phyloP scores from a whole-genome alignment of 2,113 vertebrate species.

The Aleadryas rufinucha region DNA sequence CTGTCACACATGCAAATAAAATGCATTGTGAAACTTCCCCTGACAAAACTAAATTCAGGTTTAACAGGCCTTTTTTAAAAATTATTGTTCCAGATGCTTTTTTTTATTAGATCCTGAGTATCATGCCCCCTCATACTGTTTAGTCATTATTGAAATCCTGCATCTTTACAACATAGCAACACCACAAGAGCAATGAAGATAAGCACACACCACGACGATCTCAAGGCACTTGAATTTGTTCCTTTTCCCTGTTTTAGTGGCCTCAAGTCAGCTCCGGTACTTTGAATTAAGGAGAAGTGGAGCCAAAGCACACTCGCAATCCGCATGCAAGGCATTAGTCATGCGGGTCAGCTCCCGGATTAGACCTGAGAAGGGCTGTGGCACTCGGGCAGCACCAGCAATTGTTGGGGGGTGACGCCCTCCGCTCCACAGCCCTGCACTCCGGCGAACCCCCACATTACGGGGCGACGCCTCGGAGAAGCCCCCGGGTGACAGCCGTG shows the following conservation, averaged over 20 bases:
- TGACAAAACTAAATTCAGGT: not conserved
- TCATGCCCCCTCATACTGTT: not conserved
- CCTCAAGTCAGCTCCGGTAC: not conserved
- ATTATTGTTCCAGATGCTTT: not conserved
- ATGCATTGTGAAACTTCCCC: not conserved
- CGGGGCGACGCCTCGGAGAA: not conserved
- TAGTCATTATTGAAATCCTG: not conserved
- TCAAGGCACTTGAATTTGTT: not conserved
- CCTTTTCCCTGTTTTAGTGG: not conserved
- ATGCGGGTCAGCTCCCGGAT: not conserved
- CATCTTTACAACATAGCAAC: not conserved
- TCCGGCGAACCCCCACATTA: not conserved
- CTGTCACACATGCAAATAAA: not conserved
- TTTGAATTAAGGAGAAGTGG: not conserved
- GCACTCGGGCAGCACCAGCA: not conserved
- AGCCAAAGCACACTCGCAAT: not conserved
- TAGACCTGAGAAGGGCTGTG: not conserved
- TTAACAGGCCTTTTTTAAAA: not conserved
- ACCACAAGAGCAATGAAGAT: not conserved
- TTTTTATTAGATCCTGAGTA: not conserved
- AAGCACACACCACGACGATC: not conserved
- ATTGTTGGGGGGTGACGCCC: not conserved
- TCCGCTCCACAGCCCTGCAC: rapidly evolving
- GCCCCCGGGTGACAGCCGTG: not conserved
- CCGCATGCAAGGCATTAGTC: not conserved